These are phyloP conservation scores for Pterostichus madidus DNA, from an alignment of 2,888 invertebrate genomes.

Conservation along the genomic window DNA sequence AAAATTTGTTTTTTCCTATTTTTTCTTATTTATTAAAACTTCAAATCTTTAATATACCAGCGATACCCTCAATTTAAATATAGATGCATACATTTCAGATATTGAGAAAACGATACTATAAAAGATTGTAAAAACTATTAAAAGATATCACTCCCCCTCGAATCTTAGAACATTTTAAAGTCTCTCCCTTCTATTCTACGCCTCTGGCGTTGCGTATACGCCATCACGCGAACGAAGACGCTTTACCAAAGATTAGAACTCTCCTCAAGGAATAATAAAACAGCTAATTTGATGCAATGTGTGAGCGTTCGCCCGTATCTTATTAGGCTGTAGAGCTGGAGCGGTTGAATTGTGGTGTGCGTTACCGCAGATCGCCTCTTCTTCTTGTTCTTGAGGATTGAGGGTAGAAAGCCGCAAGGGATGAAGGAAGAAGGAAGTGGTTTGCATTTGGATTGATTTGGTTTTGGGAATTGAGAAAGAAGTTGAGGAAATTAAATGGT, in stretches of 20 bases:
- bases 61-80: no score
- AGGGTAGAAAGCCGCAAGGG: background rate
- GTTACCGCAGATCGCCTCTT: slow-evolving; percentile 8
- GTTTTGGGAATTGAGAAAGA: background rate
- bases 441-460: no score
- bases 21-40: no score
- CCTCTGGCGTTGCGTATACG: background rate
- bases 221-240: background rate
- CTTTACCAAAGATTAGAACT: slow-evolving; percentile 33
- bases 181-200: background rate
- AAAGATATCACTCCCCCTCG: background rate
- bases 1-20: no score
- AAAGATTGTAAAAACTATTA: background rate
- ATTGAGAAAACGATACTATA: background rate
- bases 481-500: background rate
- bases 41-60: no score
- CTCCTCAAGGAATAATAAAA: slow-evolving; percentile 44
- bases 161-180: background rate
- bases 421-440: no score
- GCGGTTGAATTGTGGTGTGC: background rate
- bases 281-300: slow-evolving; percentile 58
- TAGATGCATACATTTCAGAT: no score
- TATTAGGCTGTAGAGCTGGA: background rate
- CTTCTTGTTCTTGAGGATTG: background rate
- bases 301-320: slow-evolving; percentile 44